Evolutionary conservation across 2,113 vertebrate species (phyloP), one percentile per base, ranked within the genome.

Genomic region (Chionomys nivalis): DNA sequence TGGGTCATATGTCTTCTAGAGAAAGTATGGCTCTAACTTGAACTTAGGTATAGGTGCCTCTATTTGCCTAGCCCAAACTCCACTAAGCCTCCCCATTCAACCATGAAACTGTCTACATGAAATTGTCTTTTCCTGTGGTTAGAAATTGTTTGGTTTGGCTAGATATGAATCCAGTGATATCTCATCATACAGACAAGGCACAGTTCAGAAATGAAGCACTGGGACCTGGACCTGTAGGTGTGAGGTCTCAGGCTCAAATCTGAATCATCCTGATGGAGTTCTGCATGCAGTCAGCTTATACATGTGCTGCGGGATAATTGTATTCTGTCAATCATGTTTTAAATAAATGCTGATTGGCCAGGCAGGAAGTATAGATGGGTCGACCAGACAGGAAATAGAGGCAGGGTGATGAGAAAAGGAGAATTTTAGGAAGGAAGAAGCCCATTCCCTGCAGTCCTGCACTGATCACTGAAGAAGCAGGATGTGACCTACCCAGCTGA

Each of bases 11-110:
- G 52, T 65, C 33, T 91, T 76, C 16, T 70, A 68, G 36, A 83
- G 11, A 55, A 70, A 14, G 5, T 66, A 70, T 96, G 52, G 14
- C 58, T 72, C 49, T 93, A 61, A 76, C 23, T 65, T 70, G 44
- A 86, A 91, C 31, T 95, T 94, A n/a, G 73, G 86, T 82, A 28
- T 7, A 83, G 63, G 63, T 89, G 47, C 12, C 39, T 93, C 81
- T 44, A 36, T 68, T 94, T 36, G 47, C 28, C 52, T 13, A 39
- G 52, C 39, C 77, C 24, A 86, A 77, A 55, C 5, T 47, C 44
- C 81, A 58, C 21, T 47, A 63, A 87, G 12, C 36, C 17, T 21
- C 33, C 6, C 5, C 36, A 81, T 47, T 36, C 36, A 76, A 16
- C 66, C 0, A 1, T 47, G 52, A 58, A 58, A 58, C 58, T 58